phyloP scores from a whole-genome alignment of 1,140 invertebrate species.

The Ruditapes philippinarum region DNA sequence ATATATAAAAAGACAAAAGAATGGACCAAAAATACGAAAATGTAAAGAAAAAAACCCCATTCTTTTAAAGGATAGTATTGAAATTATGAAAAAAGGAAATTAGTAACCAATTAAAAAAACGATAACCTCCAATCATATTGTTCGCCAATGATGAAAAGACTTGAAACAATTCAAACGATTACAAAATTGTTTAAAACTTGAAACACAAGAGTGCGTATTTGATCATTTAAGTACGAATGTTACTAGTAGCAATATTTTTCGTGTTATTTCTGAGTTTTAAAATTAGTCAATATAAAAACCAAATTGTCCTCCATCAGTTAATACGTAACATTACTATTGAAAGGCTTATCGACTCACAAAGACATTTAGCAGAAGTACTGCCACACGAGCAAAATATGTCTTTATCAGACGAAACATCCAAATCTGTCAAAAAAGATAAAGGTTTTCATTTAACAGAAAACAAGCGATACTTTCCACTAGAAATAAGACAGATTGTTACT shows the following conservation, averaged over 20 bases:
- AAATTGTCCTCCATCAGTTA: conserved; percentile 11
- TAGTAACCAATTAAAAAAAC: neutral
- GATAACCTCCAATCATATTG: neutral
- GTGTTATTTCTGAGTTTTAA: conserved; percentile 31
- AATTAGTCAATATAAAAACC: conserved; percentile 25
- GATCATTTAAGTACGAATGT: conserved; percentile 19
- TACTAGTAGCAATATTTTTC: conserved; percentile 38
- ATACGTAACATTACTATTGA: conserved; percentile 46
- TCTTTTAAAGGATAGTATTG: neutral
- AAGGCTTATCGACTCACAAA: conserved; percentile 20
- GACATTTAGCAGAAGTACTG: conserved; percentile 10
- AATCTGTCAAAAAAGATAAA: conserved; percentile 36
- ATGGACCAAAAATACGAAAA: neutral
- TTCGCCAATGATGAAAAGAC: conserved; percentile 1
- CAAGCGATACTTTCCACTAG: neutral
- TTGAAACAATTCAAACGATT: neutral
- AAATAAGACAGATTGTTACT: conserved; percentile 45
- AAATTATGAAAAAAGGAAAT: neutral
- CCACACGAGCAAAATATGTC: neutral
- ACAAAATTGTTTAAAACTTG: conserved; percentile 26
- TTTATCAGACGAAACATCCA: conserved; percentile 43
- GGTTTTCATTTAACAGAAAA: conserved; percentile 31
- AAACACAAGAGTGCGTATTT: conserved; percentile 46
- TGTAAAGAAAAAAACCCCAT: neutral
- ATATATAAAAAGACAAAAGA: neutral